These are phyloP conservation scores for Tipula lateralis DNA, from an alignment of 2,888 invertebrate species.

Conservation along the genomic window DNA sequence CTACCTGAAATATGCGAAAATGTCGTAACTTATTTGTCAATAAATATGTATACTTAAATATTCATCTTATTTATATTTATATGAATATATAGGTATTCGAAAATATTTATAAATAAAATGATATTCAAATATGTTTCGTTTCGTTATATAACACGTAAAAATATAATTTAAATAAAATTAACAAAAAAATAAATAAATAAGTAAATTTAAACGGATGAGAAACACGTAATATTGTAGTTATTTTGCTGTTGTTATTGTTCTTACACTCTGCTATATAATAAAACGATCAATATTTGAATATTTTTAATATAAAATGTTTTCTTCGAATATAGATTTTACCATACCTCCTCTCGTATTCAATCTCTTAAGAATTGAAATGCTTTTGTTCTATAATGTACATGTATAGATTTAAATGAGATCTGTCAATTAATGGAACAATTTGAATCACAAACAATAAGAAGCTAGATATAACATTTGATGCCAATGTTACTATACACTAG, in stretches of 20 bases:
- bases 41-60: no score
- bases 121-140: neutral
- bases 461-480: no score
- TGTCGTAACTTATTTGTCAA: no score
- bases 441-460: no score
- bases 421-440: neutral
- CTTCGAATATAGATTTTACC: neutral
- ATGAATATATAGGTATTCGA: neutral
- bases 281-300: neutral
- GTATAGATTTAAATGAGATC: neutral
- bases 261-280: neutral
- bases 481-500: no score
- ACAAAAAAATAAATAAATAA: neutral
- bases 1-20: no score
- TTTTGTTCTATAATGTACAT: neutral
- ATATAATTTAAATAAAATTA: neutral
- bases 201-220: neutral
- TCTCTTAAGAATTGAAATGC: neutral
- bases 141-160: neutral
- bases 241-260: neutral
- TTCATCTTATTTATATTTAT: neutral
- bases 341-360: neutral
- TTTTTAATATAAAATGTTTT: neutral
- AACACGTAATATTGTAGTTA: neutral
- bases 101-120: neutral